These are phyloP conservation scores for Drosophila ambigua DNA, from an alignment of 1,140 invertebrate genomes.

Conservation along the genomic window DNA sequence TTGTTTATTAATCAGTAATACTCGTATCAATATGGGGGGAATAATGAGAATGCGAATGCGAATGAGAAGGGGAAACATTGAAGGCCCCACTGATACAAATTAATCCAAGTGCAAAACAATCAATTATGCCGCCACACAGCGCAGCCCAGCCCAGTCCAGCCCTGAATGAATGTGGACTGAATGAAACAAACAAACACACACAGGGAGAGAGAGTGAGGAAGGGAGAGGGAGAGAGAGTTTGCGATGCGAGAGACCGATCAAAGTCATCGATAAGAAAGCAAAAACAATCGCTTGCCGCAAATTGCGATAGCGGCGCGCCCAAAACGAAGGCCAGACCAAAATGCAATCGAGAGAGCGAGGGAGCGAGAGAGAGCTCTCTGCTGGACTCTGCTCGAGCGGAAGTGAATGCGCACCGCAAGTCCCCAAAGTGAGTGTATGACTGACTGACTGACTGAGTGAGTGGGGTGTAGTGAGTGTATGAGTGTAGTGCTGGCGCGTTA, in stretches of 20 bases:
- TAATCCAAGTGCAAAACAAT: conserved; percentile 66
- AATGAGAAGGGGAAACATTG: neutral
- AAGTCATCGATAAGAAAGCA: conserved; percentile 16
- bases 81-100: conserved; percentile 1
- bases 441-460: too few species aligned
- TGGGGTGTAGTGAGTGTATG: neutral
- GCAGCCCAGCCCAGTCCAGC: too few species aligned
- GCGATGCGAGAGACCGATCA: conserved; percentile 6
- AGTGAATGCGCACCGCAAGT: conserved; percentile 31
- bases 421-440: neutral
- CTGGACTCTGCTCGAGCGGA: conserved; percentile 48
- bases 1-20: conserved; percentile 56
- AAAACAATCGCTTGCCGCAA: conserved; percentile 10
- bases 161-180: conserved; percentile 20
- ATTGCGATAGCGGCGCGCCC: conserved; percentile 1
- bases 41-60: too few species aligned
- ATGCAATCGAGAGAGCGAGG: conserved; percentile 10
- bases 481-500: conserved; percentile 15
- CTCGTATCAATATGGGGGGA: conserved; percentile 33
- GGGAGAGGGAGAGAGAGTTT: neutral
- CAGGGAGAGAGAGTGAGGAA: neutral
- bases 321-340: neutral
- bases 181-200: conserved; percentile 13
- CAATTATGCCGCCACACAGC: conserved; percentile 44
- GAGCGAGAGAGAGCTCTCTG: too few species aligned